Base-by-base conservation (phyloP, 1,140 invertebrate species). In the Drosophila gunungcola region DNA sequence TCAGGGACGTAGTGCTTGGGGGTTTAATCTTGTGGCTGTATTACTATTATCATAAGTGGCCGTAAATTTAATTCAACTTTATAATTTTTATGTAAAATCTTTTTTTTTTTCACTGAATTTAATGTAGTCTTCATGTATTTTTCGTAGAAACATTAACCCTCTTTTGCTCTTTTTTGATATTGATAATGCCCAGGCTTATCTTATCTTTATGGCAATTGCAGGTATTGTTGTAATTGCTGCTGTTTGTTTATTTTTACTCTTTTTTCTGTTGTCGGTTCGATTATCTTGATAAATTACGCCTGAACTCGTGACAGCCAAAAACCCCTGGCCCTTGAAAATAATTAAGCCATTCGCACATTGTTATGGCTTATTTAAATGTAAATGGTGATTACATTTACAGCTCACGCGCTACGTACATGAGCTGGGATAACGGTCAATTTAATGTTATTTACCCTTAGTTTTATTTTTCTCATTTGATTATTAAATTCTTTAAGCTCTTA, bases 231-330 rank as follows among this genome's bases (percentile, higher is more conserved):
- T 79, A 61, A 80, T 58, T 72, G 32, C 56, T 61, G 60, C 60
- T 67, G 77, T 13, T 78, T 69, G 65, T 49, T 54, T 57, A 51
- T 38, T 25, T 48, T 32, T 0, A 12, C 29, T 56, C 10, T 55
- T 70, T 69, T 29, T 54, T 46, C 27, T 60, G 51, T 48, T 56
- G 16, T 54, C 38, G 38, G 27, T 54, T 62, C 84, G 82, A 86
- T 86, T 86, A 86, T 86, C 83, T 88, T 88, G 84, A 88, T 79
- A 89, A 83, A 80, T 89, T 83, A 88, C 72, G 79, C 52, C 70
- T 49, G 70, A 29, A 63, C 83, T 88, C 83, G 83, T 88, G 83
- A 88, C 84, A 89, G 57, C 48, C 55, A 55, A 73, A 56, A 32
- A 36, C 46, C 41, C 56, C 27, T 42, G 46, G 51, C 36, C 67